These are phyloP conservation scores for Bombylius discolor DNA, from an alignment of 2,888 invertebrate species.

Conservation along the genomic window DNA sequence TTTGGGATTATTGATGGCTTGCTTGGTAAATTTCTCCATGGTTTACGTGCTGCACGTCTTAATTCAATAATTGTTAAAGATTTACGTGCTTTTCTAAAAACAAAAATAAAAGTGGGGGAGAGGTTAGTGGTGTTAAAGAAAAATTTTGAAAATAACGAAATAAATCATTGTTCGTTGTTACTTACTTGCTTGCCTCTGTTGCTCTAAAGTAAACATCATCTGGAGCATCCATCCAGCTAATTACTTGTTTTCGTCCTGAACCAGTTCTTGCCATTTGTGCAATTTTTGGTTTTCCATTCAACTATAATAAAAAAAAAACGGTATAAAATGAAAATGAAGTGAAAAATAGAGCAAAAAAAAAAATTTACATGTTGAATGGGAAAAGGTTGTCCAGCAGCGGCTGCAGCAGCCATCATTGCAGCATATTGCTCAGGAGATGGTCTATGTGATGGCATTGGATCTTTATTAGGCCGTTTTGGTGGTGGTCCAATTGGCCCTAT, in stretches of 20 bases:
- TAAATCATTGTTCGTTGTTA: not conserved
- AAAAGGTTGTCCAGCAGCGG: slow-evolving; percentile 53
- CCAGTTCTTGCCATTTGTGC: slow-evolving; percentile 65
- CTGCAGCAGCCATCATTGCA: slow-evolving; percentile 53
- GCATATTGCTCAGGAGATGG: slow-evolving; percentile 58
- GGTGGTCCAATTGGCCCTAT: slow-evolving; percentile 43
- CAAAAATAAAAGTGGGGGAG: not conserved
- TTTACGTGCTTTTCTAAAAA: slow-evolving; percentile 64
- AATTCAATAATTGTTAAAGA: slow-evolving; percentile 66
- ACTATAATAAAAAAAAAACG: slow-evolving; percentile 33
- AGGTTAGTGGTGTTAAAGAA: not conserved
- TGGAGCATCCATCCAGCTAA: slow-evolving; percentile 96
- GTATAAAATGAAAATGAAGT: not conserved
- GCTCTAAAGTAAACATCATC: slow-evolving; percentile 94
- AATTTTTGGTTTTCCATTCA: slow-evolving; percentile 73
- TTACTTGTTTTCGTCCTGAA: slow-evolving; percentile 73
- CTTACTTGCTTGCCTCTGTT: slow-evolving; percentile 80
- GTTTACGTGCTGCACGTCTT: slow-evolving; percentile 73
- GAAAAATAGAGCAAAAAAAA: slow-evolving; percentile 32
- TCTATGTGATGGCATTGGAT: slow-evolving; percentile 57
- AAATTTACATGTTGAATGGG: slow-evolving; percentile 54
- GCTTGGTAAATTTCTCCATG: slow-evolving; percentile 53
- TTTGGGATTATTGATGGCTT: slow-evolving; percentile 28
- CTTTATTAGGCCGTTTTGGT: slow-evolving; percentile 69
- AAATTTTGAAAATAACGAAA: not conserved